Conservation (phyloP, 2,797 vertebrate species). For the Trichosurus vulpecula region DNA sequence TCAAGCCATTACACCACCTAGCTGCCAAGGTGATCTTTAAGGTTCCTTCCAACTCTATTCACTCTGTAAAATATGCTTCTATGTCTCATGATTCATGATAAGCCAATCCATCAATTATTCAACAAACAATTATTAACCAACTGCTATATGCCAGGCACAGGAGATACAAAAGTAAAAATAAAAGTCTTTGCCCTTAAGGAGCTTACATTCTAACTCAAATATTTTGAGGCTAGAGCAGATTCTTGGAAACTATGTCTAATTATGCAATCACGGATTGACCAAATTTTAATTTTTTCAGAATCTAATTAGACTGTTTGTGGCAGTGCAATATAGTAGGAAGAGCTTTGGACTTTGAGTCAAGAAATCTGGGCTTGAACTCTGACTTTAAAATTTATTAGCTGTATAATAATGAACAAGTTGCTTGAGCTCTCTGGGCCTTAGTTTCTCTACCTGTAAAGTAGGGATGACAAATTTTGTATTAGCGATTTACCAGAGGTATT, state of each 20-base stretch:
- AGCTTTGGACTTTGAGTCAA: neutral
- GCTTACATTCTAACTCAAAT: neutral
- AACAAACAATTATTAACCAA: too few relatives aligned
- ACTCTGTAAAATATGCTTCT: neutral
- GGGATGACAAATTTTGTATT: neutral
- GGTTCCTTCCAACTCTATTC: neutral
- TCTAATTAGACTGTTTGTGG: neutral
- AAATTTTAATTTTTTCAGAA: neutral
- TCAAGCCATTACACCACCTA: neutral
- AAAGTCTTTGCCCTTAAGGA: neutral
- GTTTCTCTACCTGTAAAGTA: neutral
- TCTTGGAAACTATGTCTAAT: neutral
- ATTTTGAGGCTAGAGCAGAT: neutral
- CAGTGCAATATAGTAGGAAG: neutral
- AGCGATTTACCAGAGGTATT: neutral
- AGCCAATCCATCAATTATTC: neutral
- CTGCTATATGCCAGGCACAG: too few relatives aligned
- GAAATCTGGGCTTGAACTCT: too few relatives aligned
- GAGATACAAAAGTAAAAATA: neutral
- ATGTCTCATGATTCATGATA: neutral
- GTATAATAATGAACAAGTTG: neutral
- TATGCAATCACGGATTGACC: neutral
- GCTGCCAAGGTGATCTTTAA: neutral
- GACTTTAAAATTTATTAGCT: neutral
- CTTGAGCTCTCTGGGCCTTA: neutral